Base-by-base conservation (phyloP, 2,113 vertebrate species). In the Pogonocichla stellata region DNA sequence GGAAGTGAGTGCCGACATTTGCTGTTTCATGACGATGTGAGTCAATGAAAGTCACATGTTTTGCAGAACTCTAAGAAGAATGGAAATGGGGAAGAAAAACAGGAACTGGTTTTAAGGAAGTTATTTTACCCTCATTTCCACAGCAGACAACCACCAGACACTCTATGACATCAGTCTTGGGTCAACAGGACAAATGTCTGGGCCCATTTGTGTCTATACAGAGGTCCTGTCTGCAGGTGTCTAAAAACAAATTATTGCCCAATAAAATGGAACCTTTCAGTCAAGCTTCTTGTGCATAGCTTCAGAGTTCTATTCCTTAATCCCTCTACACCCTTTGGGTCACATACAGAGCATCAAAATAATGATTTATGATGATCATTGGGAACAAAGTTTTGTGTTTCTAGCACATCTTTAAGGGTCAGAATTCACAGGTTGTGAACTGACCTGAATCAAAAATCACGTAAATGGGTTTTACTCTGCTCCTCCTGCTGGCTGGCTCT, bases 31-130 rank as follows among this genome's bases (percentile, higher is more conserved):
- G 33, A 26, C 42, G 47, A n/a, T 10, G 12, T 92, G 86, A 95
- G 77, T 93, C 92, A 96, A n/a, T 69, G 69, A 34, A 78, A 48
- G 86, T 84, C 83, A 86, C 31, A 33, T 42, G 69, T 61, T 93
- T 87, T 81, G 33, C 77, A 85, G 40, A 92, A 74, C 19, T 25
- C n/a, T 67, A 60, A 92, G 74, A 86, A 89, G 86, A 88, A 64
- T 93, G 85, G 64, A 82, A 69, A 73, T 54, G 65, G 89, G 79
- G 79, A 75, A 87, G 86, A 45, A 90, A 97, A 97, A 93, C 86
- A 95, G 89, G 93, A 97, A 91, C 73, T 69, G 84, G 15, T n/a
- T 93, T 87, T 60, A 60, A 18, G 77, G 96, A 97, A 95, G 94
- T 79, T 73, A 28, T 91, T 86, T 88, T 57, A 26, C 53, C 65